phyloP scores from a whole-genome alignment of 2,888 invertebrate genomes.

The Drosophila tripunctata region DNA sequence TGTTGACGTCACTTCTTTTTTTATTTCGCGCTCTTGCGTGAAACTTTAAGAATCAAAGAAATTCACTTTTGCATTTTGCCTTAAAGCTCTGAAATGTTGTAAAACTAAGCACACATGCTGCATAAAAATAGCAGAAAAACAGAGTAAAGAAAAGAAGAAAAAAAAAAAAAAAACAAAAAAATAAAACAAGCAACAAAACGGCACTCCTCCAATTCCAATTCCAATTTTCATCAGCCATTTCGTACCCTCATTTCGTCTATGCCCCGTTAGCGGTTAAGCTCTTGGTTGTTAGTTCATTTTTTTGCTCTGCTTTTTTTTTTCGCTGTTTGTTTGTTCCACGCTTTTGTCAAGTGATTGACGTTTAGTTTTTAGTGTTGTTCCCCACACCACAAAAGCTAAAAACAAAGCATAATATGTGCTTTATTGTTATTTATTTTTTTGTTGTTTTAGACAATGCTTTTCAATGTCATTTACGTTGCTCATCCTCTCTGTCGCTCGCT shows the following conservation, averaged over 20 bases:
- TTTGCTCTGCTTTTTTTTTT: too few species aligned
- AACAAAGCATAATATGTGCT: slow-evolving; percentile 67
- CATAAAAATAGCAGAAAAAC: background rate
- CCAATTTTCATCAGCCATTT: slow-evolving; percentile 25
- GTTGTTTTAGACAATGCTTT: slow-evolving; percentile 55
- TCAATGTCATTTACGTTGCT: slow-evolving; percentile 68
- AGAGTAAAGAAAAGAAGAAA: background rate
- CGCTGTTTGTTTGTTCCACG: slow-evolving; percentile 40
- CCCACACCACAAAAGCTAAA: slow-evolving; percentile 49
- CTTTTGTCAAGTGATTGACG: slow-evolving; percentile 69
- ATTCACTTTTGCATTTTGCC: background rate
- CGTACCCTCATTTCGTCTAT: slow-evolving; percentile 22
- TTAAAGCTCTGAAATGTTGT: background rate
- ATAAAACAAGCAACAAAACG: slow-evolving; percentile 16
- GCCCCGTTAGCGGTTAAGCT: slow-evolving; percentile 37
- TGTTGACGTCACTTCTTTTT: slow-evolving; percentile 52
- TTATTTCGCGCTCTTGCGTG: slow-evolving; percentile 5
- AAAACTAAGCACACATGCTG: background rate
- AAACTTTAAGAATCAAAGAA: slow-evolving; percentile 11
- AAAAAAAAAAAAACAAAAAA: background rate
- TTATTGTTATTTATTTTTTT: slow-evolving; percentile 29
- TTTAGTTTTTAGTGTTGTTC: too few species aligned
- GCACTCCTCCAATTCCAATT: slow-evolving; percentile 42
- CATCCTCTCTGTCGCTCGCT: slow-evolving; percentile 11
- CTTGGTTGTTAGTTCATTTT: too few species aligned